Base-by-base conservation (phyloP, 2,888 invertebrate species). In the Eupsilia transversa region DNA sequence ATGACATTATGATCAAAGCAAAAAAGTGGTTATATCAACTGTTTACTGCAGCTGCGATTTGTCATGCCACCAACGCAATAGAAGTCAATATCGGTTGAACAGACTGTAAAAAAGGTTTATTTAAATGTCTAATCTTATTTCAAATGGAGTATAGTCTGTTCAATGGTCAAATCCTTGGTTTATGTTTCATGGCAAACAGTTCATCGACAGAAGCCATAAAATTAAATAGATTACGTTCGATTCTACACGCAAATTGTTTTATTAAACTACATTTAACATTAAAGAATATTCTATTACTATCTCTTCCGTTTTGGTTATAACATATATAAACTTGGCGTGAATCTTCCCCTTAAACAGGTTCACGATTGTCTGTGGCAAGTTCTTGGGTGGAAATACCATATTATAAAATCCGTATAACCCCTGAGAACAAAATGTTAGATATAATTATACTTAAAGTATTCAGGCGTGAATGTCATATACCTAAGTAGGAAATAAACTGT, bases 331-430 rank as follows among this genome's bases (percentile, higher is more conserved):
- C 0, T 3, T 66, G 17, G 0, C 2, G 14, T 20, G 3, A n/a
- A 69, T 1, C 20, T 33, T 60, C 2, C 65, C 52, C 3, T 63
- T 69, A 0, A 57, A 0, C 20, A 74, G 0, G 14, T 12, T 23
- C n/a, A 23, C 0, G 0, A 75, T 17, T 14, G 5, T 3, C 27
- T 23, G 12, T 10, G 88, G 89, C 0, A 83, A 57, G 57, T 84
- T 79, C 20, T 85, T 86, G 0, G 89, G 87, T 23, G 86, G 86
- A 0, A 89, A 67, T 20, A 82, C 83, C n/a, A 88, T 30, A 30
- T 88, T 86, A 46, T 33, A 77, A 9, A 87, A 23, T 9, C 65
- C 54, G 23, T 86, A 82, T 7, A 12, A 9, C 10, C 82, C 87
- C 89, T 89, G 82, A 33, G 81, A 88, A 63, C 5, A 12, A 66